Conservation (phyloP, 2,797 vertebrate genomes). For the Nyctalus aviator region DNA sequence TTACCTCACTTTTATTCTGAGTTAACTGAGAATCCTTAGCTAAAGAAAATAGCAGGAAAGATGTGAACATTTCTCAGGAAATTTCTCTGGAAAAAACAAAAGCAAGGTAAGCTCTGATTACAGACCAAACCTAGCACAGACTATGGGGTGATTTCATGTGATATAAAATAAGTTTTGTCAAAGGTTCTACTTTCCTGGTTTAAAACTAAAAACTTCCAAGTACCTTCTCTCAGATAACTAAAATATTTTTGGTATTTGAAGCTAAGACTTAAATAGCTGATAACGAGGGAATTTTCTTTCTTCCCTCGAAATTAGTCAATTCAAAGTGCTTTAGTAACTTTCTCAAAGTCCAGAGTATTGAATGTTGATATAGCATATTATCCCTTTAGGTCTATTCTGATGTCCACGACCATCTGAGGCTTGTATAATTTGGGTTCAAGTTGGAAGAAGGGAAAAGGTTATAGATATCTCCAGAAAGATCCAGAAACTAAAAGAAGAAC, state of each 20-base stretch:
- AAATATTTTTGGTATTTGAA: not conserved
- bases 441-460: not conserved
- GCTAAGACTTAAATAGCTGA: not conserved
- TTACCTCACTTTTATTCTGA: not conserved
- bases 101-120: not conserved
- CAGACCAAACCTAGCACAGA: not conserved
- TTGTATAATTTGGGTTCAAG: not conserved
- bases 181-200: not conserved
- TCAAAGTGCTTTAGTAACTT: not conserved
- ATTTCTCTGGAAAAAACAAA: not conserved
- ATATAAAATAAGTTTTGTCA: not conserved
- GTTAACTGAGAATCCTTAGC: not conserved
- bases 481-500: not conserved
- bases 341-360: not conserved
- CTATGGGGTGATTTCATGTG: not conserved
- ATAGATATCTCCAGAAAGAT: not conserved
- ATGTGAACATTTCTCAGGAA: not conserved
- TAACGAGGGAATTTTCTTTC: not conserved
- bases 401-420: fast-evolving
- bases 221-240: not conserved
- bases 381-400: not conserved
- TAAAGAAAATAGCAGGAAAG: not conserved
- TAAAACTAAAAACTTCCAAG: conserved; percentile 38
- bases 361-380: not conserved
- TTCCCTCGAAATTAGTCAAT: not conserved